Base-by-base conservation (phyloP, 2,888 invertebrate species). In the Gortyna flavago region DNA sequence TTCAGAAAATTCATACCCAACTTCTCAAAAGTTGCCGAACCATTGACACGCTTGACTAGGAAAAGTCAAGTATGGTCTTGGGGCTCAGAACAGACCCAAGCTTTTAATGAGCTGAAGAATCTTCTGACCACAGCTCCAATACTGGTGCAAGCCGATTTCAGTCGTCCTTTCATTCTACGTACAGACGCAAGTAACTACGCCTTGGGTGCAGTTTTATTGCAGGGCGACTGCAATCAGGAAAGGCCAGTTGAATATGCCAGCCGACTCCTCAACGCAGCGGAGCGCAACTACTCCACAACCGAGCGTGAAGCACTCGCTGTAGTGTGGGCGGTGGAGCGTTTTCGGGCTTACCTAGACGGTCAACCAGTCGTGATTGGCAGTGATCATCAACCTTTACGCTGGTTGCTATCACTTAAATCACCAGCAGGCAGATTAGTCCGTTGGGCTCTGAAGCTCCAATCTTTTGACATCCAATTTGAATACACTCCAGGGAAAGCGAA, bases 341-440 rank as follows among this genome's bases (percentile, higher is more conserved):
- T 61, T 32, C 4, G 29, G 29, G 9, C 29, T 29, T 61, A 61
- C 29, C 29, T 29, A 61, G 61, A 32, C 4, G 29, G 61, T n/a
- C 57, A 57, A 57, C n/a, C 57, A n/a, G 57, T 57, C 6, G 57
- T 57, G n/a, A 57, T 57, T 57, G 57, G 57, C 57, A 66, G 65
- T 29, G 65, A 41, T 18, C 41, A 41, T 29, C 41, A 66, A n/a
- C 41, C 41, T 66, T 41, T 41, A 4, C 41, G 41, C 41, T 41
- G 41, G 65, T 41, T 66, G 41, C 18, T 66, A 29, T 66, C 65
- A 66, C 65, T 65, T 3, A 65, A 25, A 35, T 35, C 35, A n/a
- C n/a, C n/a, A n/a, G n/a, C n/a, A n/a, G n/a, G n/a, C n/a, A n/a
- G n/a, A n/a, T n/a, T n/a, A n/a, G 32, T 68, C 51, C 51, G 51